Base-by-base conservation (phyloP, 2,113 vertebrate genomes). In the Pluvialis apricaria region DNA sequence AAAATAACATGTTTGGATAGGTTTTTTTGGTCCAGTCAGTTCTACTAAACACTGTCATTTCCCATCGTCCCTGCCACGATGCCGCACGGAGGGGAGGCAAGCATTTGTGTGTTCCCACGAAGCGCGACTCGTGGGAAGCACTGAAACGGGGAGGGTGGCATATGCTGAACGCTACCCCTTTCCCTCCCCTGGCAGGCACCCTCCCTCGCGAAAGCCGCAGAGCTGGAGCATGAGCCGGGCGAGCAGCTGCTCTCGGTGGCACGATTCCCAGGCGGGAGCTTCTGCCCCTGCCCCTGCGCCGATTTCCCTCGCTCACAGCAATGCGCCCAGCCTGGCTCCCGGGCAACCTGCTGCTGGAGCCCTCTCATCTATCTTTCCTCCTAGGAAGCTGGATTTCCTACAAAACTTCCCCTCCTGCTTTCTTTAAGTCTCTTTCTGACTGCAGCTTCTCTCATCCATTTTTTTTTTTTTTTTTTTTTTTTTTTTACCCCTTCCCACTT, bases 151-250 rank as follows among this genome's bases (percentile, higher is more conserved):
- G 21, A 73, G 25, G 0, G 1, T 26, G 66, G 75, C 90, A 66
- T 51, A 70, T 42, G 44, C 2, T 10, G 54, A 69, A 18, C 6
- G 7, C 21, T 64, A 11, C 14, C 44, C 31, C 32, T 49, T 42
- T 29, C 42, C 76, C 47, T 66, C 15, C 36, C 72, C 78, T 17
- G 34, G 82, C 82, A 90, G 36, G 24, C 68, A 54, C 45, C 58
- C 70, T 51, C 45, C 55, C 36, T 26, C 9, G 1, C 10, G 1
- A 82, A 64, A 83, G n/a, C 79, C 25, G 0, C 42, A 18, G 64
- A 32, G 47, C n/a, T 26, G 77, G 64, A 91, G 68, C 11, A 1
- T 0, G 7, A 89, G 47, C 1, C 1, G 20, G 69, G 10, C 0
- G 1, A 96, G 75, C 82, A 93, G 84, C 84, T 94, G 84, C 58